Conservation (phyloP, 2,888 invertebrate genomes). For the Chesias legatella region DNA sequence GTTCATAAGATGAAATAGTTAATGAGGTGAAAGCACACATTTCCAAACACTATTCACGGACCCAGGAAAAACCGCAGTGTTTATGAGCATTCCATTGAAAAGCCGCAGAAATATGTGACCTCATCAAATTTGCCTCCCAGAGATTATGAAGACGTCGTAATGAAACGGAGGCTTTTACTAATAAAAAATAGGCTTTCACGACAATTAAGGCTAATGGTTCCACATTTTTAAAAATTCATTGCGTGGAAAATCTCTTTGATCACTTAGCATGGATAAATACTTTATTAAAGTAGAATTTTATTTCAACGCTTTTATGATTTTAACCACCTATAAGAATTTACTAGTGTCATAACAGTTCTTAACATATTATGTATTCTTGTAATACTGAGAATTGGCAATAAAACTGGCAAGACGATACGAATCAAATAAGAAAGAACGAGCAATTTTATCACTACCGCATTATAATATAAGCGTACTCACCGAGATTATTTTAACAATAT, state of each 20-base stretch:
- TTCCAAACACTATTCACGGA: too few relatives aligned
- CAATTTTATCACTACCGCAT: too few relatives aligned
- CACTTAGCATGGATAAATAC: constrained; percentile 22
- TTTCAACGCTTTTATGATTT: background rate
- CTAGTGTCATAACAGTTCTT: too few relatives aligned
- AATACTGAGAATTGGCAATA: too few relatives aligned
- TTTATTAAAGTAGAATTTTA: constrained; percentile 10
- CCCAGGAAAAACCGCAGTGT: background rate
- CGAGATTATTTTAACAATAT: too few relatives aligned
- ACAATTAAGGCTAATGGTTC: constrained; percentile 47
- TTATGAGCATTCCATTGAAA: background rate
- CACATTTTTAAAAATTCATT: constrained; percentile 42
- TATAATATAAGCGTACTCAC: too few relatives aligned
- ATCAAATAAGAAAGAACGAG: too few relatives aligned
- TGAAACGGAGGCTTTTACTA: constrained; percentile 35
- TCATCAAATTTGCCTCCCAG: constrained; percentile 24
- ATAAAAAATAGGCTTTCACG: constrained; percentile 37
- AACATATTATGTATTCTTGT: too few relatives aligned
- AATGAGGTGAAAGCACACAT: too few relatives aligned
- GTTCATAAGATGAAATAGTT: too few relatives aligned
- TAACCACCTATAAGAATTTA: too few relatives aligned
- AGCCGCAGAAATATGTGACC: constrained; percentile 24
- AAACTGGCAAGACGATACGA: too few relatives aligned
- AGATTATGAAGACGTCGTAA: constrained; percentile 31
- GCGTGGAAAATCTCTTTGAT: constrained; percentile 38